These are phyloP conservation scores for Notolabrus celidotus DNA, from an alignment of 2,797 vertebrate species.

Conservation along the genomic window DNA sequence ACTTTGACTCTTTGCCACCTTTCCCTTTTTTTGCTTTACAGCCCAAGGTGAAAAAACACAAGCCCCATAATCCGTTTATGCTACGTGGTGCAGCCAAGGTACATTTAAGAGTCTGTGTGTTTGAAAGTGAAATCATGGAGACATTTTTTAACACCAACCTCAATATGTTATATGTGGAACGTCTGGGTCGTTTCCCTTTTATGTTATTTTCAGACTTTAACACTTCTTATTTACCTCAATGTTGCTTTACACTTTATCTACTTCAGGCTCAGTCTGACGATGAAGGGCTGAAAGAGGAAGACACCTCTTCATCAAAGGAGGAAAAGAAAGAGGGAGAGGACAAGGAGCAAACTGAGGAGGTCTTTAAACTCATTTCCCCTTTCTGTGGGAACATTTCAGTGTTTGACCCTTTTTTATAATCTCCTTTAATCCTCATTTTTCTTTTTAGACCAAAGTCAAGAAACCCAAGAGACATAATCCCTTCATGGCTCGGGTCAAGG, in stretches of 20 bases:
- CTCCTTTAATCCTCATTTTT: not conserved
- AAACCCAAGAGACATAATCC: conserved; percentile 75
- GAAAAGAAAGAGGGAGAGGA: conserved; percentile 47
- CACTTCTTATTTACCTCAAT: not conserved
- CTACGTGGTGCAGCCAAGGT: conserved; percentile 62
- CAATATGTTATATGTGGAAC: not conserved
- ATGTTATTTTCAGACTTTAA: not conserved
- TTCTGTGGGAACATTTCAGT: not conserved
- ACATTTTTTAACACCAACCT: not conserved
- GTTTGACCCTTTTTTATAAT: not conserved
- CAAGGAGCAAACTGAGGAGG: conserved; percentile 54
- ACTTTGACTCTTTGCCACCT: not conserved
- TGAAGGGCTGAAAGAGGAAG: conserved; percentile 53
- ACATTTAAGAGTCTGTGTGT: not conserved
- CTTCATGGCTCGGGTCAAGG: conserved; percentile 78
- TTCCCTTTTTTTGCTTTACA: conserved; percentile 28
- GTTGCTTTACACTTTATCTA: not conserved
- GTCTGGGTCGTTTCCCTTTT: not conserved
- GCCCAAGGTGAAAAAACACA: conserved; percentile 68
- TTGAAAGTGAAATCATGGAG: not conserved
- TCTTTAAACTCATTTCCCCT: not conserved
- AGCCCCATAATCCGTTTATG: conserved; percentile 73
- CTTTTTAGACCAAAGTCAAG: conserved; percentile 66
- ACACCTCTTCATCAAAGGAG: conserved; percentile 38
- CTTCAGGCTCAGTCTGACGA: conserved; percentile 64